phyloP scores from a whole-genome alignment of 2,797 vertebrate genomes.

The Sciaenops ocellatus region DNA sequence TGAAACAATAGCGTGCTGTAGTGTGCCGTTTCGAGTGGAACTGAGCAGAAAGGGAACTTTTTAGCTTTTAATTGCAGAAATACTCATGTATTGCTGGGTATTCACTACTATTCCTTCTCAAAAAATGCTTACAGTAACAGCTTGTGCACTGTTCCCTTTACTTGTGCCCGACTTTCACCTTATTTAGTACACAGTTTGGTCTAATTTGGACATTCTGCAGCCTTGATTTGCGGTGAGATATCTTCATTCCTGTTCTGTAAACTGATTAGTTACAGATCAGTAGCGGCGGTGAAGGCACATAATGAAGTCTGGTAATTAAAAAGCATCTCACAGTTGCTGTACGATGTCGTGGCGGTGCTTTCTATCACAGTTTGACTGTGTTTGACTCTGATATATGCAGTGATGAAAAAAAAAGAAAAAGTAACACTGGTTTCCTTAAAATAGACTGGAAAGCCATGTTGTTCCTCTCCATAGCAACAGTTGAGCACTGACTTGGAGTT shows the following conservation, averaged over 20 bases:
- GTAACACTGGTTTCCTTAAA: conserved; percentile 68
- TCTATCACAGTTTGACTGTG: conserved; percentile 50
- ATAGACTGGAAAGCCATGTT: conserved; percentile 73
- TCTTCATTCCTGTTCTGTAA: conserved; percentile 13
- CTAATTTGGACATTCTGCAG: conserved; percentile 19
- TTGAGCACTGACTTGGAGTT: conserved; percentile 63
- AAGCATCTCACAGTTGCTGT: conserved; percentile 21
- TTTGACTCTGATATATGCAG: conserved; percentile 68
- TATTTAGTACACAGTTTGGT: not conserved
- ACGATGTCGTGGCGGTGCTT: conserved; percentile 26
- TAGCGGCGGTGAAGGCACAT: conserved; percentile 10
- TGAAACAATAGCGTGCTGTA: not conserved
- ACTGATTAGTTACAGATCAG: conserved; percentile 37
- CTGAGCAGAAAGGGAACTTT: not conserved
- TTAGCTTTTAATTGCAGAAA: not conserved
- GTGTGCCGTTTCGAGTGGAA: not conserved
- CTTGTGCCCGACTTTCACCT: not conserved
- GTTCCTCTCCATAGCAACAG: conserved; percentile 81
- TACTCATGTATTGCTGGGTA: not conserved
- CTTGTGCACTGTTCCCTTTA: not conserved
- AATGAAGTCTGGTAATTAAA: conserved; percentile 37
- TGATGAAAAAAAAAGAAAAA: conserved; percentile 17
- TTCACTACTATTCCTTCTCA: not conserved
- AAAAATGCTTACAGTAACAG: conserved; percentile 1
- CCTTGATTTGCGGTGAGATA: conserved; percentile 3